Evolutionary conservation across 2,797 vertebrate species (phyloP).

Genomic region (Bradypus variegatus): DNA sequence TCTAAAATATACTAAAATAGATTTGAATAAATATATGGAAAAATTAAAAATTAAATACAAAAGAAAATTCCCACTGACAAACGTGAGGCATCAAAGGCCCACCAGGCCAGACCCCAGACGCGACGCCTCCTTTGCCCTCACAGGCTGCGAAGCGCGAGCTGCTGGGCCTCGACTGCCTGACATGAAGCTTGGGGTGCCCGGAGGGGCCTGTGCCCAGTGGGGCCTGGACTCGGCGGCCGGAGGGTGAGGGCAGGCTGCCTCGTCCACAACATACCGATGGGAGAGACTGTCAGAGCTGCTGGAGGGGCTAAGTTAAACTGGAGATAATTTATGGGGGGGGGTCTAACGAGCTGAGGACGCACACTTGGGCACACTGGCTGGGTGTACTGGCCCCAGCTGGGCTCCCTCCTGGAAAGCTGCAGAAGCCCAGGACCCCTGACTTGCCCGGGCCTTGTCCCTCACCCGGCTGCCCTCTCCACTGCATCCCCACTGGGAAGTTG

Average conservation of each 20-base stretch:
- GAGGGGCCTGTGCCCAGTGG: neutral
- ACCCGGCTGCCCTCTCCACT: too few relatives aligned
- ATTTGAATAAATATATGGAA: too few relatives aligned
- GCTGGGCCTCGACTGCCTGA: fast-evolving
- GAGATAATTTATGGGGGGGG: too few relatives aligned
- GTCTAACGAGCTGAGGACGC: too few relatives aligned
- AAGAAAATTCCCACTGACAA: neutral
- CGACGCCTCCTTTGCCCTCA: fast-evolving
- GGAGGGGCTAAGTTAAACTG: neutral
- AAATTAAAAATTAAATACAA: too few relatives aligned
- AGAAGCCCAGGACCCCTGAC: neutral
- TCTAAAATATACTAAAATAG: too few relatives aligned
- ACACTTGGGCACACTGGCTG: neutral
- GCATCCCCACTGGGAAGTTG: too few relatives aligned
- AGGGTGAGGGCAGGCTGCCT: fast-evolving
- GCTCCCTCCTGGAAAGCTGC: too few relatives aligned
- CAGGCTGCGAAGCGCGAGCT: fast-evolving
- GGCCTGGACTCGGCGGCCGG: fast-evolving
- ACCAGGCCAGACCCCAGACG: fast-evolving
- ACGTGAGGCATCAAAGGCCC: fast-evolving
- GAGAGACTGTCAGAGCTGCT: fast-evolving
- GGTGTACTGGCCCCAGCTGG: too few relatives aligned
- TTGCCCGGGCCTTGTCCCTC: too few relatives aligned
- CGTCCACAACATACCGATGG: fast-evolving
- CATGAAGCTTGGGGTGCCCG: neutral